A percentile compares a stretch with the other conserved stretches of the same genome.
These are phyloP conservation scores for Onchidella celtica DNA, from an alignment of 2,888 invertebrate species.

Conservation along the genomic window DNA sequence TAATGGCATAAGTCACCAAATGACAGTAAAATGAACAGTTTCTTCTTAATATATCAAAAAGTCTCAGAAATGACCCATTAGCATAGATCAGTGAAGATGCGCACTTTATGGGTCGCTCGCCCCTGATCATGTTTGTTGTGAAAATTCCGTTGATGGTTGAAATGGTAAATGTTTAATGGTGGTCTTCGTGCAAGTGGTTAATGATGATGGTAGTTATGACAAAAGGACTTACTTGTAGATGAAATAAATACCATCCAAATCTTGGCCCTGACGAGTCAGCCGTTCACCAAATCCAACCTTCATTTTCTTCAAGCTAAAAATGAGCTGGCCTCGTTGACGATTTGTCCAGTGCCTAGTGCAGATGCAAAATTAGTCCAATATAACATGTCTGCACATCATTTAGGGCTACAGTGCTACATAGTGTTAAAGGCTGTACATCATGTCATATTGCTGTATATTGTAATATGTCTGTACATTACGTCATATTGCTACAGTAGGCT, in stretches of 20 bases:
- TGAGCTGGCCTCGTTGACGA: conserved; percentile 74
- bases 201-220: background rate
- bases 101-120: too few relatives aligned
- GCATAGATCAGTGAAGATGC: too few relatives aligned
- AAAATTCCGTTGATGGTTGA: too few relatives aligned
- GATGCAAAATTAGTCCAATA: background rate
- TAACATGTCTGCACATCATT: background rate
- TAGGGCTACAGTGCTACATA: background rate
- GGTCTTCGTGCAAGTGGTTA: too few relatives aligned
- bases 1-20: too few relatives aligned
- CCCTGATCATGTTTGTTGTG: too few relatives aligned
- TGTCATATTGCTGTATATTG: background rate
- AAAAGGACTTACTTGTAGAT: conserved; percentile 47
- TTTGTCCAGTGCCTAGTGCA: conserved; percentile 66
- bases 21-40: too few relatives aligned
- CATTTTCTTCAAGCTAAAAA: conserved; percentile 75
- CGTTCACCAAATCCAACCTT: conserved; percentile 71
- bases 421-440: background rate
- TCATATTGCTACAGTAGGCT: too few relatives aligned
- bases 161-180: too few relatives aligned
- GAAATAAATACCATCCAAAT: conserved; percentile 55
- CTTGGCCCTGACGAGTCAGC: conserved; percentile 72
- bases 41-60: too few relatives aligned
- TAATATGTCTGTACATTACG: too few relatives aligned
- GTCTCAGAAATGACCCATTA: too few relatives aligned